Evolutionary conservation across 37 sponge, comb jelly and placozoan genomes (phyloP), one percentile per base, ranked within the genome.

Genomic region (Cladorhizidae sp.): DNA sequence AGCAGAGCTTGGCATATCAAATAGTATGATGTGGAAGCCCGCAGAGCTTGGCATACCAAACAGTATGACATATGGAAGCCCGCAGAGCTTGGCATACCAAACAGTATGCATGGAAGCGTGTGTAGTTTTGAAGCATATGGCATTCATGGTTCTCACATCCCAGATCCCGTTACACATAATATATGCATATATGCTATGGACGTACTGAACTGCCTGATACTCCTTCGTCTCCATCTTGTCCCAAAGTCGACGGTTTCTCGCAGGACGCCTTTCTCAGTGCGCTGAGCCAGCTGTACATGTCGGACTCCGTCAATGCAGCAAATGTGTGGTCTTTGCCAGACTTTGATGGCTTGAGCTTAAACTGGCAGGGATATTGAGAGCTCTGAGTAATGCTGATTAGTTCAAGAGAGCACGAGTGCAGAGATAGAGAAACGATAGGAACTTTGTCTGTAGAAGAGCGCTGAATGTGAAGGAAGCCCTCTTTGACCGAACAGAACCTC

Each of bases 211-310:
- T 45, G 5, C 49, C 49, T 45, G 49, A 5, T 9, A 9, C 9
- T 45, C 49, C 49, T 45, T 45, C 49, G 9, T 45, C 49, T 45
- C 49, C 7, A 23, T 36, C 33, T 54, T 31, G 11, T 12, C 3
- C 35, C 3, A 31, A 14, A 31, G 67, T 32, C 35, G 3, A 2
- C 26, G 35, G 70, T 39, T 57, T 75, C 69, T 39, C 55, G 28
- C 58, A n/a, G 50, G 76, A 68, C 18, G 62, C 40, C 17, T 75
- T 75, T 5, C 84, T 72, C 59, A 87, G 31, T 18, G 81, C 67
- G 35, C 49, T 74, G 28, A 80, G 32, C 89, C 89, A 89, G 33
- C 56, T 32, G 62, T 64, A 69, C 84, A 89, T 68, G n/a, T 83
- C 84, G 20, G 43, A 42, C 21, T 83, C 84, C 40, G 55, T 63